A percentile compares a stretch with the other conserved stretches of the same genome.
phyloP scores from a whole-genome alignment of 1,140 invertebrate species.

The Zeugodacus cucurbitae region DNA sequence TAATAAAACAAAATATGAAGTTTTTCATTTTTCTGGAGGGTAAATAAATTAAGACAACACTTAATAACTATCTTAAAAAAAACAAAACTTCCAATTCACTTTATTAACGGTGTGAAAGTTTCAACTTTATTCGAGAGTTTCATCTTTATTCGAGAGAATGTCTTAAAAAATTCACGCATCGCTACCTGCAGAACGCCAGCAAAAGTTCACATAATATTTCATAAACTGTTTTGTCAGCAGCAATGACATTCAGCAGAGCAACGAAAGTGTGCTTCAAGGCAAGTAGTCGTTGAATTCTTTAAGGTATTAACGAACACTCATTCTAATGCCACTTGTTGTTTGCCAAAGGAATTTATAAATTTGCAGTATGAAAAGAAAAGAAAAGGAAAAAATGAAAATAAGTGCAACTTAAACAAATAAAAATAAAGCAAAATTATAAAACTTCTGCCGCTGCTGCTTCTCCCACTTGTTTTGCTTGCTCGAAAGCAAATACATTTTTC shows the following conservation, averaged over 20 bases:
- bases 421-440: neutral
- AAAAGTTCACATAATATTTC: neutral
- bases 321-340: neutral
- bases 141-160: neutral
- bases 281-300: neutral
- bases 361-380: neutral
- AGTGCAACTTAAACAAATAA: neutral
- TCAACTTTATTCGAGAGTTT: neutral
- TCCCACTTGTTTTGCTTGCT: too few species aligned
- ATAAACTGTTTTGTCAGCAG: constrained; percentile 15
- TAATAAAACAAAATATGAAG: neutral
- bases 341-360: neutral
- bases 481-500: neutral
- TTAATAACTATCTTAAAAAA: neutral
- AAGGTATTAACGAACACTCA: neutral
- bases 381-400: neutral
- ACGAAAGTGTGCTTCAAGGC: neutral
- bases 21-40: neutral
- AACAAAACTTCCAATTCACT: neutral
- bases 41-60: neutral
- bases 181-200: neutral
- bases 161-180: neutral
- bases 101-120: neutral
- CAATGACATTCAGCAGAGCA: neutral
- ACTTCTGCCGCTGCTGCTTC: neutral